Base-by-base conservation (phyloP, 2,113 vertebrate genomes). In the Microcebus lehilahytsara region DNA sequence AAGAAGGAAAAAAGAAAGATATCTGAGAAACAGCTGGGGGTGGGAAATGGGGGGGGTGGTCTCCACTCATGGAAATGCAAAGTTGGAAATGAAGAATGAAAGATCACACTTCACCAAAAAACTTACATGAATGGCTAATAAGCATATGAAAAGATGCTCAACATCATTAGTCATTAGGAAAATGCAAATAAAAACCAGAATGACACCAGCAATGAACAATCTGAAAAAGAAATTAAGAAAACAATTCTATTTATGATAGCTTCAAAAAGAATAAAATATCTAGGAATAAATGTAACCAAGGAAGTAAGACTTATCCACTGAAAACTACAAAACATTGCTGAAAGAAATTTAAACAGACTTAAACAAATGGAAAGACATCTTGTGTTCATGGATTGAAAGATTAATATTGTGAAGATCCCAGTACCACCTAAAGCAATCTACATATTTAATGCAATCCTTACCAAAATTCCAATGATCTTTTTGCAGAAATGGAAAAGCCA, bases 201-300 rank as follows among this genome's bases (percentile, higher is more conserved):
- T 62, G 60, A 62, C 60, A 62, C 60, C 60, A 25, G 60, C 23
- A 25, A 25, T 62, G 60, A 62, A 25, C 60, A 62, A 62, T 25
- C 60, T 62, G 60, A 62, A 62, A 62, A 62, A 62, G 60, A 25
- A 62, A 62, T 62, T 62, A 25, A 62, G 53, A 20, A 56, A 62
- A 25, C 60, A 62, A 66, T 66, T 32, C 64, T 11, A 66, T 66
- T 66, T 66, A 66, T 32, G 25, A 32, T 66, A 66, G 30, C 64
- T 32, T 66, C 64, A 11, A 32, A 66, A 66, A 66, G 64, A 32
- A 66, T 66, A 32, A 66, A 66, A 79, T 97, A 72, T 37, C 23
- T 85, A 90, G 64, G 56, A 92, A 93, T 92, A 97, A 96, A 84
- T 79, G 90, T 96, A 95, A 90, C 46, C 32, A 90, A 88, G 37